Percentiles rank a stretch among this genome's conserved stretches.
phyloP scores from a whole-genome alignment of 1,140 invertebrate genomes.

The Proctacanthus coquilletti region DNA sequence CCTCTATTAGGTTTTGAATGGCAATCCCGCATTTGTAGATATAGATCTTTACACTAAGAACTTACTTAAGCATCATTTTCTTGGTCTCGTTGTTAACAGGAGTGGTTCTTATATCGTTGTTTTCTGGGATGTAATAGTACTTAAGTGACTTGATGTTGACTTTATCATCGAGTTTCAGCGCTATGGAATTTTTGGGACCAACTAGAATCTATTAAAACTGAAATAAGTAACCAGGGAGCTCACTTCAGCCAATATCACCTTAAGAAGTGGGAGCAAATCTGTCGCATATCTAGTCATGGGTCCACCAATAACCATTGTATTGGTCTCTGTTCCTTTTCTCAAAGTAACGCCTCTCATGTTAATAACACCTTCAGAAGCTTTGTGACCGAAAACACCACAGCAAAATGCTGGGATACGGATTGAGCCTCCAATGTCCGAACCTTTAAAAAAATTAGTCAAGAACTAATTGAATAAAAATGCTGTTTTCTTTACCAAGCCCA shows the following conservation, averaged over 20 bases:
- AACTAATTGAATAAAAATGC: neutral
- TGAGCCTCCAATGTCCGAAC: conserved; percentile 88
- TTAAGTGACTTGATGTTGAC: conserved; percentile 53
- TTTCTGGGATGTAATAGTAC: conserved; percentile 62
- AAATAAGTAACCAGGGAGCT: conserved; percentile 17
- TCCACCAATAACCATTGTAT: conserved; percentile 54
- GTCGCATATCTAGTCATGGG: conserved; percentile 61
- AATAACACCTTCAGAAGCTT: conserved; percentile 56
- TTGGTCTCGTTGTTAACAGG: conserved; percentile 51
- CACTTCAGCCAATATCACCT: conserved; percentile 37
- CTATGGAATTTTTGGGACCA: conserved; percentile 15
- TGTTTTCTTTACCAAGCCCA: conserved; percentile 47
- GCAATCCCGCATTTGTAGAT: no score
- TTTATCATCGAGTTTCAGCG: conserved; percentile 29
- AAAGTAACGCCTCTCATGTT: conserved; percentile 43
- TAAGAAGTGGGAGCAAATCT: conserved; percentile 58
- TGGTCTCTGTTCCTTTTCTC: conserved; percentile 35
- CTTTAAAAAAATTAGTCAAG: conserved; percentile 13
- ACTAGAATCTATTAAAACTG: conserved; percentile 10
- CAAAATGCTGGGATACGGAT: conserved; percentile 89
- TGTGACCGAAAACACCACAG: conserved; percentile 87
- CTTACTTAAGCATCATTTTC: conserved; percentile 40
- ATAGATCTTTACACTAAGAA: no score
- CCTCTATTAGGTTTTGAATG: no score
- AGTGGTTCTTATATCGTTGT: conserved; percentile 49